Percentiles rank a stretch among this genome's conserved stretches.
Conservation (phyloP, 1,140 invertebrate genomes). For the Cheumatopsyche charites region DNA sequence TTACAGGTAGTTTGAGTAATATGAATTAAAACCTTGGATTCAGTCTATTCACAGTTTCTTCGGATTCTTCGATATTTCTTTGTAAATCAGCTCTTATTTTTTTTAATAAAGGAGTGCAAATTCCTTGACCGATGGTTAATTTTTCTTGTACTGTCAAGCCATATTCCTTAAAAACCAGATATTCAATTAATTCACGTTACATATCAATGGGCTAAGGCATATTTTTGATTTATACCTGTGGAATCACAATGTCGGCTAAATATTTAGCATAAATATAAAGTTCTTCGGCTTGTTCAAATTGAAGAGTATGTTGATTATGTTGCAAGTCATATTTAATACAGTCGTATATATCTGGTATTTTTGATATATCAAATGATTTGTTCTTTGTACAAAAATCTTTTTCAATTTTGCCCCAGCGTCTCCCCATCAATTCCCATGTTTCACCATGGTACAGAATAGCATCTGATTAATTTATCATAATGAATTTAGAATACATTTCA, state of each 20-base stretch:
- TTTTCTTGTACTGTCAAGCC: conserved; percentile 96
- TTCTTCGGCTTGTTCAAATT: conserved; percentile 94
- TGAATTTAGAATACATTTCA: not conserved
- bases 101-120: conserved; percentile 94
- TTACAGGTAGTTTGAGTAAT: not conserved
- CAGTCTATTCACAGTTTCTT: conserved; percentile 92
- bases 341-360: conserved; percentile 99
- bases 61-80: conserved; percentile 87
- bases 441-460: conserved; percentile 96
- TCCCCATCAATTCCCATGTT: conserved; percentile 97
- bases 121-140: conserved; percentile 94
- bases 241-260: conserved; percentile 97
- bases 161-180: conserved; percentile 81
- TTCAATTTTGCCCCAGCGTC: conserved; percentile 98
- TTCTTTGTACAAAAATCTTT: conserved; percentile 97
- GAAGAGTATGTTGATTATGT: conserved; percentile 94
- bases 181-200: conserved; percentile 3
- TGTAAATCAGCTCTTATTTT: conserved; percentile 97
- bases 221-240: conserved; percentile 72
- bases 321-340: conserved; percentile 99
- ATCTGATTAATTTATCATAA: conserved; percentile 70
- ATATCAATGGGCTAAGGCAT: conserved; percentile 8
- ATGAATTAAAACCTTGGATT: conserved; percentile 79
- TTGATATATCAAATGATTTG: conserved; percentile 95
- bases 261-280: conserved; percentile 95